Evolutionary conservation across 2,888 invertebrate genomes (phyloP).

Genomic region (Melinaea menophilus): DNA sequence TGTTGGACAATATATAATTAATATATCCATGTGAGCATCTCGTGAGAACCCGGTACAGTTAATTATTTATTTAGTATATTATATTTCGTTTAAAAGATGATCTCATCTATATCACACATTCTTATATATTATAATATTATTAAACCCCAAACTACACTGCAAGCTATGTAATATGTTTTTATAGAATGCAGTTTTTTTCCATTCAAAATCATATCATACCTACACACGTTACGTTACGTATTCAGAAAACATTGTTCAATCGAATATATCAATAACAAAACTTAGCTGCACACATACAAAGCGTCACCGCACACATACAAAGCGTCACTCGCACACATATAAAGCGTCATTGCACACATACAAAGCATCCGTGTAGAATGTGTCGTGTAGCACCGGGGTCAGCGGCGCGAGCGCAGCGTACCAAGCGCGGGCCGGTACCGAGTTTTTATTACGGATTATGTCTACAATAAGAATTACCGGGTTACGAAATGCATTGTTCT

Average conservation of each 20-base stretch:
- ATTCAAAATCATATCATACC: no score
- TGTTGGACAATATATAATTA: slow-evolving; percentile 18
- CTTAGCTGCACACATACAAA: slow-evolving; percentile 1
- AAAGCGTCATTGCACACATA: slow-evolving; percentile 1
- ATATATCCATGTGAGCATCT: slow-evolving; percentile 26
- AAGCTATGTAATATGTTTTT: no score
- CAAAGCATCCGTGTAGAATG: slow-evolving; percentile 7
- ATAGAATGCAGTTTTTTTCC: no score
- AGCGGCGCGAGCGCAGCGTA: slow-evolving; percentile 45
- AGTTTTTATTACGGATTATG: slow-evolving; percentile 45
- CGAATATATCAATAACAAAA: no score
- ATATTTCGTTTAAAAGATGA: no score
- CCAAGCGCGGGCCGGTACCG: slow-evolving; percentile 59
- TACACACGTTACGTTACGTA: no score
- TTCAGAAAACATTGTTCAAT: no score
- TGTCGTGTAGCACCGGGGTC: slow-evolving; percentile 17
- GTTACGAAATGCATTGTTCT: slow-evolving; percentile 5
- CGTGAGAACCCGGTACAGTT: slow-evolving; percentile 40
- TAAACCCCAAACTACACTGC: no score
- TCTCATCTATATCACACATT: no score
- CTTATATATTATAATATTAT: no score
- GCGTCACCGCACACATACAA: slow-evolving; percentile 4
- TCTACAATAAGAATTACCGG: neutral
- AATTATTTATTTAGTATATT: slow-evolving; percentile 27
- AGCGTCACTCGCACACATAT: slow-evolving; percentile 4